Conservation (phyloP, 1,140 invertebrate species). For the Drosophila lini region DNA sequence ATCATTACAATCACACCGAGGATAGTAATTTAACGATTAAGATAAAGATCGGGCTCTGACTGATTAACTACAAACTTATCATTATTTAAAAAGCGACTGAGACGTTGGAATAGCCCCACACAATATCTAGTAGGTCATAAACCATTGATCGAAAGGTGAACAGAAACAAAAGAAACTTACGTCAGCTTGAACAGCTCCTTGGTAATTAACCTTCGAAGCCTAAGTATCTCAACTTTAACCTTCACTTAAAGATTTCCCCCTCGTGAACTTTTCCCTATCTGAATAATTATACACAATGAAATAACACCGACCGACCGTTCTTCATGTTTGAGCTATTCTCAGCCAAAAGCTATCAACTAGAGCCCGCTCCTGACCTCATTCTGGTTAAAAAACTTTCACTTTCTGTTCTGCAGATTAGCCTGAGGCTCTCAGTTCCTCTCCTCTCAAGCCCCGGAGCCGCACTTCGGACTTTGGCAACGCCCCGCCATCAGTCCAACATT, state of each 20-base stretch:
- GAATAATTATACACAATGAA: constrained; percentile 32
- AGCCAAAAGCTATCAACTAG: constrained; percentile 9
- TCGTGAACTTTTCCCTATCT: constrained; percentile 22
- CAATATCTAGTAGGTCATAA: neutral
- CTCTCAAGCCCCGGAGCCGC: neutral
- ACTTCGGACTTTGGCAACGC: constrained; percentile 38
- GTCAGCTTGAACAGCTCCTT: neutral
- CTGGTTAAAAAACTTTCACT: constrained; percentile 24
- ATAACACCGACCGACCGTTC: neutral
- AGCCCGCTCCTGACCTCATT: constrained; percentile 36
- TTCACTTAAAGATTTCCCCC: constrained; percentile 6
- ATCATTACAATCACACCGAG: constrained; percentile 9
- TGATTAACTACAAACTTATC: constrained; percentile 2
- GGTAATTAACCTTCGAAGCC: constrained; percentile 5
- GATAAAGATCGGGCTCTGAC: neutral
- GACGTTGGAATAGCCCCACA: neutral
- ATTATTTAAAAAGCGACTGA: too few relatives aligned
- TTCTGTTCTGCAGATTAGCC: constrained; percentile 48
- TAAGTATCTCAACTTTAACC: constrained; percentile 24
- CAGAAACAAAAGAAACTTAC: neutral
- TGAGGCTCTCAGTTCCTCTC: constrained; percentile 23
- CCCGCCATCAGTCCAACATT: constrained; percentile 57
- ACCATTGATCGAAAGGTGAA: constrained; percentile 8
- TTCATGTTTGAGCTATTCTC: constrained; percentile 24
- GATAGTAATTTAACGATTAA: constrained; percentile 2